A percentile compares a stretch with the other conserved stretches of the same genome.
phyloP scores from a whole-genome alignment of 1,140 invertebrate genomes.

The Chrysomallon squamiferum region DNA sequence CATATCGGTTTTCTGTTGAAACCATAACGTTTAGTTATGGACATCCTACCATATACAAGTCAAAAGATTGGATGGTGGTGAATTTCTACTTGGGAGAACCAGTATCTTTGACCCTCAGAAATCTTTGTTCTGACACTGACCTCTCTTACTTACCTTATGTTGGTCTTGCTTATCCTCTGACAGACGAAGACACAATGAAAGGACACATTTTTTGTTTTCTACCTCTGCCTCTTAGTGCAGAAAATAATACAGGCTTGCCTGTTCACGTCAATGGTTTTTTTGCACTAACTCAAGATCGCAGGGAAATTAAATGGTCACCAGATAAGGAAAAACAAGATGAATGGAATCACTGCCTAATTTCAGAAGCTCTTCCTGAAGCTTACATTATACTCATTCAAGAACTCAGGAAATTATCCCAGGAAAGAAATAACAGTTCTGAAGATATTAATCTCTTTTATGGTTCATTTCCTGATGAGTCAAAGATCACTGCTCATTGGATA shows the following conservation, averaged over 20 bases:
- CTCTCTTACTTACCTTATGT: slow-evolving; percentile 11
- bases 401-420: too few relatives aligned
- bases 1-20: neutral
- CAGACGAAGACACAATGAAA: neutral
- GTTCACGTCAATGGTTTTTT: slow-evolving; percentile 57
- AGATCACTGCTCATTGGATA: too few relatives aligned
- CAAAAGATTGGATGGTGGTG: slow-evolving; percentile 15
- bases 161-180: slow-evolving; percentile 16
- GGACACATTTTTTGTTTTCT: slow-evolving; percentile 55
- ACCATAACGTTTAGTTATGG: too few relatives aligned
- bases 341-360: slow-evolving; percentile 50
- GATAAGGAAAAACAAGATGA: slow-evolving; percentile 20
- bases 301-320: slow-evolving; percentile 51
- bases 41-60: too few relatives aligned
- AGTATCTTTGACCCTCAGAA: neutral
- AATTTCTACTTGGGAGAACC: slow-evolving; percentile 9
- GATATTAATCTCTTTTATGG: too few relatives aligned
- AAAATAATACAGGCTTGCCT: slow-evolving; percentile 48
- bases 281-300: slow-evolving; percentile 49
- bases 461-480: too few relatives aligned
- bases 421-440: too few relatives aligned
- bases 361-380: slow-evolving; percentile 40
- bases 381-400: slow-evolving; percentile 13
- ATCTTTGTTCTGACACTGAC: slow-evolving; percentile 4
- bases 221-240: slow-evolving; percentile 44